Evolutionary conservation across 2,888 invertebrate genomes (phyloP).

Genomic region (Drosophila borborema): DNA sequence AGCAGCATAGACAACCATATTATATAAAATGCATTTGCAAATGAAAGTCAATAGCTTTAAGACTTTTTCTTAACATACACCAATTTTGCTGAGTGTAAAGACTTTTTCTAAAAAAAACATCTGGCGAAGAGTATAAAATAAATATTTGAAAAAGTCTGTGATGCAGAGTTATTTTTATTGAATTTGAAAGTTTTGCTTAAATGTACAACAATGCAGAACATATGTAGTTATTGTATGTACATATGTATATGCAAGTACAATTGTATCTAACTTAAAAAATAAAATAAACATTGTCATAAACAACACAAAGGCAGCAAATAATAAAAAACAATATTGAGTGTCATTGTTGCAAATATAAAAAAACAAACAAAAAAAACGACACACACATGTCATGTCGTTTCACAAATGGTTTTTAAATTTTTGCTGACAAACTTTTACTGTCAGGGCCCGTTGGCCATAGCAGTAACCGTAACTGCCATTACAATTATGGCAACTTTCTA

Average conservation of each 20-base stretch:
- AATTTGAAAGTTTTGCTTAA: slow-evolving; percentile 42
- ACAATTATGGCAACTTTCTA: slow-evolving; percentile 72
- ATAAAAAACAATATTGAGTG: slow-evolving; percentile 34
- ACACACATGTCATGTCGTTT: slow-evolving; percentile 28
- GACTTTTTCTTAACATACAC: background rate
- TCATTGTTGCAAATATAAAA: slow-evolving; percentile 48
- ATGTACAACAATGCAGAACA: slow-evolving; percentile 19
- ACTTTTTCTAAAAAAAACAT: slow-evolving; percentile 6
- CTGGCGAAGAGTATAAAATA: slow-evolving; percentile 11
- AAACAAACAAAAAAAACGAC: slow-evolving; percentile 1
- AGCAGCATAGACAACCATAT: background rate
- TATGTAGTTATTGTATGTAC: background rate
- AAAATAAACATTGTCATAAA: slow-evolving; percentile 43
- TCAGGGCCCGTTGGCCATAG: slow-evolving; percentile 17
- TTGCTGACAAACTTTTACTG: slow-evolving; percentile 52
- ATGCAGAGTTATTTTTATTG: slow-evolving; percentile 14
- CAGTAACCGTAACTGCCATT: slow-evolving; percentile 48
- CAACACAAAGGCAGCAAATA: slow-evolving; percentile 37
- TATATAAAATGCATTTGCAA: background rate
- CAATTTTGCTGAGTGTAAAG: slow-evolving; percentile 21
- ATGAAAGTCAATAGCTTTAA: background rate
- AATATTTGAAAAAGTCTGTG: slow-evolving; percentile 9
- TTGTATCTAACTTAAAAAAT: slow-evolving; percentile 5
- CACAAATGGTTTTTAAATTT: slow-evolving; percentile 52
- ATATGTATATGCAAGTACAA: background rate